Evolutionary conservation across 1,140 invertebrate genomes (phyloP), one percentile per base, ranked within the genome.

Genomic region (Zaprionus capensis): DNA sequence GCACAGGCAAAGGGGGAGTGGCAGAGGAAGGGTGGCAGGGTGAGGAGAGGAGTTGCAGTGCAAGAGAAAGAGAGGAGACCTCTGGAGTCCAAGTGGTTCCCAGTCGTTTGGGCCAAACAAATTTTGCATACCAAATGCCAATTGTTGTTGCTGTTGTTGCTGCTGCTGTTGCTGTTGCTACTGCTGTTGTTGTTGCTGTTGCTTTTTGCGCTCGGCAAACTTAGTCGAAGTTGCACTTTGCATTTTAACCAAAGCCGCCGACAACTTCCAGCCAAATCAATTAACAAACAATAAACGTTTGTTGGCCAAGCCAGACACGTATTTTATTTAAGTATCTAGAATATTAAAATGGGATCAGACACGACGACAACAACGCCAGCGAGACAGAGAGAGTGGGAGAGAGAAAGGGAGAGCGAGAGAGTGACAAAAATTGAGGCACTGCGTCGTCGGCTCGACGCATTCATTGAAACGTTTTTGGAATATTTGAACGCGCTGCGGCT

Each of bases 241-340:
- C 88, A 91, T 91, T 91, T 91, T 85, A 91, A 91, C 88, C 58
- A 62, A 63, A 59, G 75, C 38, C 71, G 49, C 28, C 14, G 15
- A 80, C 66, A 91, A 86, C 82, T 81, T 82, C 80, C 82, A 87
- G 82, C 79, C 66, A 86, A 91, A 91, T 91, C 90, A 91, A 91
- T 91, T 91, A 91, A 90, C 85, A 91, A 90, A 91, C 90, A 91
- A 91, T 91, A 91, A 91, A 90, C 90, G 90, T 91, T 91, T 91
- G 86, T 81, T 86, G 82, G 58, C 87, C 80, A 76, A 82, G 86
- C 87, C 86, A 91, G 88, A 91, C 84, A 88, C 84, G 84, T 86
- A 88, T 86, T 91, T 90, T 90, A 91, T 90, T 91, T 83, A 90
- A 91, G 90, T 91, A 91, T 91, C 90, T 91, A 91, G 90, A 91